A percentile compares a stretch with the other conserved stretches of the same genome.
Conservation (phyloP, 2,797 vertebrate genomes). For the Etheostoma nigrum region DNA sequence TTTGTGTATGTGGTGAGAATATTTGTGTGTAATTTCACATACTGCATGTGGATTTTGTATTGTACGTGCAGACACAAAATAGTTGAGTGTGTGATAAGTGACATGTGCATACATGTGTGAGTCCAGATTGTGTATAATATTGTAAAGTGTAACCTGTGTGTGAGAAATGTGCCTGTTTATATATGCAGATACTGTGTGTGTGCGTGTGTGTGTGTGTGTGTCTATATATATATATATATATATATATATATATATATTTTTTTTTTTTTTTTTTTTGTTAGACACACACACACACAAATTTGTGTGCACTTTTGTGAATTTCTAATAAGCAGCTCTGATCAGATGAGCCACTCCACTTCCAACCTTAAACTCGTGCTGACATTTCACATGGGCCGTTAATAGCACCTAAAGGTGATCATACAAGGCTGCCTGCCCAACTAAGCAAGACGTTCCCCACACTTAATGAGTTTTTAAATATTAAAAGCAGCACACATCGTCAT, state of each 20-base stretch:
- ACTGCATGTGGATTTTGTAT: constrained; percentile 39
- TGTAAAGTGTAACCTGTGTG: neutral
- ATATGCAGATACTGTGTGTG: neutral
- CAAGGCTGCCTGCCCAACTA: constrained; percentile 84
- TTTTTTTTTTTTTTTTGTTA: too few relatives aligned
- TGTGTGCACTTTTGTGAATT: too few relatives aligned
- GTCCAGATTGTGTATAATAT: constrained; percentile 13
- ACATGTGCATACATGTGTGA: constrained; percentile 7
- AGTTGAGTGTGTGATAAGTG: constrained; percentile 23
- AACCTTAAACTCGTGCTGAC: constrained; percentile 39
- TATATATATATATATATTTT: too few relatives aligned
- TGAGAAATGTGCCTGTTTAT: neutral
- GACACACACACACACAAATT: too few relatives aligned
- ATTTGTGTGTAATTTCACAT: constrained; percentile 36
- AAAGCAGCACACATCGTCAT: constrained; percentile 93
- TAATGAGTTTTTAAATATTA: constrained; percentile 99
- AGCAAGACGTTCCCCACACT: constrained; percentile 88
- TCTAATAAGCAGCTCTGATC: constrained; percentile 40
- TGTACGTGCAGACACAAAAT: constrained; percentile 25
- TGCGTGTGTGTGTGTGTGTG: constrained; percentile 13
- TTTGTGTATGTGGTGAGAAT: constrained; percentile 10
- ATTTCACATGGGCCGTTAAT: constrained; percentile 65
- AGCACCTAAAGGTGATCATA: constrained; percentile 75
- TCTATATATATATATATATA: too few relatives aligned
- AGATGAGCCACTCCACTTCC: constrained; percentile 48